phyloP scores from a whole-genome alignment of 1,140 invertebrate species.

The Drosophila malerkotliana region DNA sequence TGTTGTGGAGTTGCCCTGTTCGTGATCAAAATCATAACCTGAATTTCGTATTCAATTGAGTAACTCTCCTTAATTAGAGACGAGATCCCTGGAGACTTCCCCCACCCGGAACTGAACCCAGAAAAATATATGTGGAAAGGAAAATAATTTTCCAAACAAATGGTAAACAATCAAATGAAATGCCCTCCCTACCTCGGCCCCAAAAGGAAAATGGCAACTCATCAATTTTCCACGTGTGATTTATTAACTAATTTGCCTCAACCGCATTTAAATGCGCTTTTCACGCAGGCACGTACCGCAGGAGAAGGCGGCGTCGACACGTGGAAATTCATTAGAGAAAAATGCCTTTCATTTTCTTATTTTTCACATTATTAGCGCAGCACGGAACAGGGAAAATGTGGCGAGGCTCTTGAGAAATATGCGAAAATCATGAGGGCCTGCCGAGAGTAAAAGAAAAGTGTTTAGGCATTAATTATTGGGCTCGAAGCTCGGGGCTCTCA shows the following conservation, averaged over 20 bases:
- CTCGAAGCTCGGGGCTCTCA: slow-evolving; percentile 28
- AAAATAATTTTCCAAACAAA: slow-evolving; percentile 65
- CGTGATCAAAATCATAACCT: slow-evolving; percentile 46
- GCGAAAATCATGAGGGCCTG: slow-evolving; percentile 52
- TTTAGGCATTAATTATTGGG: slow-evolving; percentile 65
- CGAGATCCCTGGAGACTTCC: slow-evolving; percentile 7
- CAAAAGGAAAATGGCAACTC: slow-evolving; percentile 64
- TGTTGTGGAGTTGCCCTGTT: background rate
- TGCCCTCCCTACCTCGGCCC: slow-evolving; percentile 8
- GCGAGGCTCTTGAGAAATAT: slow-evolving; percentile 54
- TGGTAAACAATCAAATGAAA: slow-evolving; percentile 65
- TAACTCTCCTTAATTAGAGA: slow-evolving; percentile 38
- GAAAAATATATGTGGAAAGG: slow-evolving; percentile 17
- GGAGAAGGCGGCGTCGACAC: slow-evolving; percentile 33
- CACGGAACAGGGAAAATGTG: background rate
- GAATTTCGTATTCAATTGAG: slow-evolving; percentile 44
- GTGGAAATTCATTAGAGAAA: slow-evolving; percentile 78
- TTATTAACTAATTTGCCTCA: slow-evolving; percentile 80
- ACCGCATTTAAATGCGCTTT: slow-evolving; percentile 77
- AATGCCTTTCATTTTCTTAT: slow-evolving; percentile 72
- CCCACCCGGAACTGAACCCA: slow-evolving; percentile 6
- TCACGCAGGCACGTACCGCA: slow-evolving; percentile 59
- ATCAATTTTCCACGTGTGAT: slow-evolving; percentile 80
- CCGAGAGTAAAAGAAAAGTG: slow-evolving; percentile 42
- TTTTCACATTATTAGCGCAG: slow-evolving; percentile 67